Evolutionary conservation across 2,797 vertebrate species (phyloP), one percentile per base, ranked within the genome.

Genomic region (Silurus aristotelis): DNA sequence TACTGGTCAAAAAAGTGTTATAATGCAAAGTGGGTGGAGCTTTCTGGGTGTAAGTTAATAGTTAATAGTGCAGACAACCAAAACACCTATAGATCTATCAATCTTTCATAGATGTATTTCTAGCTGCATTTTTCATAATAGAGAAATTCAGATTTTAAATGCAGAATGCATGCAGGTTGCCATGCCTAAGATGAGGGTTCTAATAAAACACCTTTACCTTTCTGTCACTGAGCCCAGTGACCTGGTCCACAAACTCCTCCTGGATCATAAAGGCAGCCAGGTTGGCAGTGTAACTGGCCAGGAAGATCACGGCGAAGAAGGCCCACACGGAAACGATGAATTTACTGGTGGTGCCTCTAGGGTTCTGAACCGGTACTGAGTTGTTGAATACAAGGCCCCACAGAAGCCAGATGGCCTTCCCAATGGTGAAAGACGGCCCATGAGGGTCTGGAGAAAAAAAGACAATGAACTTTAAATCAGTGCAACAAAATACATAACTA

Each of bases 241-340:
- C 98, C 90, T 99, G 98, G 94, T 99, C 98, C 88, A 99, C 98
- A 91, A 99, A 99, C 91, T 99, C 98, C 88, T 99, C 98, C 90
- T 99, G 98, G 92, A 99, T 99, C 98, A 99, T 99, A 91, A 99
- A 99, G 84, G 98, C 98, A n/a, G 98, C 98, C 93, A 99, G 92
- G 91, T 99, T 99, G 93, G 98, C 98, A 68, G 98, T 99, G 90
- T 99, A 99, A 86, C 98, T 99, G 89, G 98, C 98, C 93, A 99
- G 93, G 92, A 99, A 99, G 85, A 99, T 99, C 91, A 99, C 98
- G 0, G 98, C 98, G 7, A 99, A 99, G 95, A 99, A 99, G 89
- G 98, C 98, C 98, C 98, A 99, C 63, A 99, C 97, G 0, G 98
- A 99, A 61, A 99, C 98, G 86, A 99, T 99, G 92, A 99, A 97